Percentiles rank a stretch among this genome's conserved stretches.
Conservation (phyloP, 2,888 invertebrate species). For the Geotrupes spiniger region DNA sequence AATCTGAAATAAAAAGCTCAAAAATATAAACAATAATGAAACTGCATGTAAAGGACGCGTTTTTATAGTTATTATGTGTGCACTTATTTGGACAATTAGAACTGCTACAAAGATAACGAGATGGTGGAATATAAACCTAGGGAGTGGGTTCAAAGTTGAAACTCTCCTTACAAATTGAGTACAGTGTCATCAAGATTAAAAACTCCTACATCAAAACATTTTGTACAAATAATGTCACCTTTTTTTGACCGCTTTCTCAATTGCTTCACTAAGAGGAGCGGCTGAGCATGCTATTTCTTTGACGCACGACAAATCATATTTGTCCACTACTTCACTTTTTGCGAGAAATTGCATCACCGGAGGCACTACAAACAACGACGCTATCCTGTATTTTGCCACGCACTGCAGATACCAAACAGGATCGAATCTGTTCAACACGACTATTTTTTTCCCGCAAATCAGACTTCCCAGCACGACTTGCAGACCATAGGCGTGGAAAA, state of each 20-base stretch:
- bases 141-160: no score
- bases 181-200: no score
- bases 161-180: no score
- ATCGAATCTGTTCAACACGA: constrained; percentile 33
- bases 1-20: constrained; percentile 16
- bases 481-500: constrained; percentile 37
- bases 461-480: constrained; percentile 28
- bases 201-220: no score
- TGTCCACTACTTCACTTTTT: constrained; percentile 70
- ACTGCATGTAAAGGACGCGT: no score
- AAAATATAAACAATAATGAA: no score
- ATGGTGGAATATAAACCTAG: no score
- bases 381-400: constrained; percentile 67
- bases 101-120: no score
- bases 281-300: constrained; percentile 71
- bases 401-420: constrained; percentile 61
- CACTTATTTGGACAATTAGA: no score
- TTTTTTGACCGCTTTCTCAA: constrained; percentile 59
- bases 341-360: constrained; percentile 78
- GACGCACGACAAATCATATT: constrained; percentile 70
- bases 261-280: constrained; percentile 71
- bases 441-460: constrained; percentile 25
- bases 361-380: constrained; percentile 70
- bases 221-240: constrained; percentile 41
- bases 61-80: no score